These are phyloP conservation scores for Myotis daubentonii DNA, from an alignment of 2,797 vertebrate genomes.

Conservation along the genomic window DNA sequence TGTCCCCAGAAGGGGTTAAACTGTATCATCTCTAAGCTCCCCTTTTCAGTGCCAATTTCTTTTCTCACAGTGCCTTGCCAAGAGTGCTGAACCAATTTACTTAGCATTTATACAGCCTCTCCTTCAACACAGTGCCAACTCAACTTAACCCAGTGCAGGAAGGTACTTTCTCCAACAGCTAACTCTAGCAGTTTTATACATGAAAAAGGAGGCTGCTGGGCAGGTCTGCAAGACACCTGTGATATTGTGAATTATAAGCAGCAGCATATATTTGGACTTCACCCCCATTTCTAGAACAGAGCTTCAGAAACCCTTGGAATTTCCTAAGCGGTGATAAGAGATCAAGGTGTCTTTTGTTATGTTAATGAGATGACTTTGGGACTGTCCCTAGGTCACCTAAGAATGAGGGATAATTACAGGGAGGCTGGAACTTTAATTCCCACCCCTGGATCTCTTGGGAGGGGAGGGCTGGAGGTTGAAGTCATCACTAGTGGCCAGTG, in stretches of 20 bases:
- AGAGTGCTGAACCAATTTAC: background rate
- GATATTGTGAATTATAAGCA: background rate
- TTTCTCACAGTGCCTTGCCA: background rate
- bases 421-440: background rate
- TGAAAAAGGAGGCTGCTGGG: conserved; percentile 24
- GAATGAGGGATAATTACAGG: background rate
- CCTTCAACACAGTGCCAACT: conserved; percentile 26
- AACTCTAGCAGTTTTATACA: background rate
- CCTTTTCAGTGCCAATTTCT: background rate
- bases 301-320: background rate
- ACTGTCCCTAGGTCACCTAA: background rate
- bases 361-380: background rate
- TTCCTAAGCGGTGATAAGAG: background rate
- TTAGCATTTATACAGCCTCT: background rate
- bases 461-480: background rate
- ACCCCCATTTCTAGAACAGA: background rate
- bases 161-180: background rate
- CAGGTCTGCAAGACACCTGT: background rate
- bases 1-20: background rate
- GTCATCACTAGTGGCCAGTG: background rate
- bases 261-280: background rate
- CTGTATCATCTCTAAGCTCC: background rate
- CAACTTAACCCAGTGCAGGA: background rate
- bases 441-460: background rate
- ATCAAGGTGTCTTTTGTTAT: background rate